Evolutionary conservation across 1,140 invertebrate genomes (phyloP), one percentile per base, ranked within the genome.

Genomic region (Drosophila sucinea): DNA sequence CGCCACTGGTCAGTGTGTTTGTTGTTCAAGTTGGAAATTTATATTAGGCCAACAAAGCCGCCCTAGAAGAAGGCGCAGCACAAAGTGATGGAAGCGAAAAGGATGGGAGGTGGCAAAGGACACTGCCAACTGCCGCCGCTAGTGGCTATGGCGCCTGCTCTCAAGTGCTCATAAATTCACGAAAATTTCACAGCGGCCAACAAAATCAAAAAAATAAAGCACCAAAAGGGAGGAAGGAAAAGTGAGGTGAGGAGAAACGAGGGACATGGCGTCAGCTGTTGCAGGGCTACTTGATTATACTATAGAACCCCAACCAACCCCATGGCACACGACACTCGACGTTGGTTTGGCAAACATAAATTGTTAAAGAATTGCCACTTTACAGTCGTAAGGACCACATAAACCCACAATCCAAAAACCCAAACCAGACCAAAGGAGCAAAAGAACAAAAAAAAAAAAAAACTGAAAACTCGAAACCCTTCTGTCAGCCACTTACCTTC

Each of bases 141-240:
- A 54, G 67, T 76, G 75, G 76, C 81, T 56, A 71, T 85, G 83
- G 82, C 83, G 82, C 79, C 82, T 86, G 82, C 83, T 86, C 79
- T 86, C 79, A 87, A 86, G 82, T 86, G 83, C 83, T 87, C 82
- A 86, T 86, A 86, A 86, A 86, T 86, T 86, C 73, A 86, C 83
- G 82, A 87, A 86, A 86, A 83, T 86, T 87, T 86, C 83, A 86
- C 83, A 87, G 82, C 82, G 83, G 79, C 74, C 74, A 61, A 73
- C 83, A 76, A 79, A 87, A 83, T 71, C 76, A 81, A 77, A 84
- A 73, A 78, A 60, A 73, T 77, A 85, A 85, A 81, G 68, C 70
- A 72, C 74, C 67, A 69, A 55, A 63, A 66, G 54, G 41, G 41
- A 27, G 7, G 10, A 35, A 29, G 57, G 6, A 30, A 23, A 10